A percentile compares a stretch with the other conserved stretches of the same genome.
These are phyloP conservation scores for Lycia hirtaria DNA, from an alignment of 2,888 invertebrate species.

Conservation along the genomic window DNA sequence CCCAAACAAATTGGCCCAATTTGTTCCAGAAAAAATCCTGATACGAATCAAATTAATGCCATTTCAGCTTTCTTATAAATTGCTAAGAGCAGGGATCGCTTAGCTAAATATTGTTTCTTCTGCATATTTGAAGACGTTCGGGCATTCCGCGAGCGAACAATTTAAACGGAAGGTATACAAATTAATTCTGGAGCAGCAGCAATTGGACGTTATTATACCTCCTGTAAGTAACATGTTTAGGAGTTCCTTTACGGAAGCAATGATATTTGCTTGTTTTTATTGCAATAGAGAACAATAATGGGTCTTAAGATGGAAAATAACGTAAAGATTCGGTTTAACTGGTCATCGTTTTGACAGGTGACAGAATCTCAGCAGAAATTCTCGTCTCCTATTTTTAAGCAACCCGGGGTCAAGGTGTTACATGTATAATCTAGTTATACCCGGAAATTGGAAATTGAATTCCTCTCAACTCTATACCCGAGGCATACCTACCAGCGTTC, in stretches of 20 bases:
- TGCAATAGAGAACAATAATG: no score
- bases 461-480: no score
- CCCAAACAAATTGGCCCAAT: constrained; percentile 43
- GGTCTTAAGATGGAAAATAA: no score
- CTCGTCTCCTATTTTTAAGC: no score
- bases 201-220: constrained; percentile 15
- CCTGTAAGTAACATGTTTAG: constrained; percentile 8
- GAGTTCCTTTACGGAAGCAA: not conserved
- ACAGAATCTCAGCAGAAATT: no score
- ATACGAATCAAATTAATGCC: constrained; percentile 41
- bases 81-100: constrained; percentile 26
- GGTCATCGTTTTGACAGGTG: no score
- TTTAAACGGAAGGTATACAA: constrained; percentile 17
- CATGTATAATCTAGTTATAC: no score
- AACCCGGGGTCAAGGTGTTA: no score
- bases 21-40: constrained; percentile 38
- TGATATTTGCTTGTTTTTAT: not conserved
- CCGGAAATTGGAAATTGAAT: no score
- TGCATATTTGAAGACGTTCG: constrained; percentile 24
- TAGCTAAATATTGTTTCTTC: constrained; percentile 22
- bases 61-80: constrained; percentile 33
- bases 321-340: no score
- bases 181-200: constrained; percentile 7
- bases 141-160: constrained; percentile 4
- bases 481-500: no score